phyloP scores from a whole-genome alignment of 2,797 vertebrate species.

The Melanotaenia boesemani region DNA sequence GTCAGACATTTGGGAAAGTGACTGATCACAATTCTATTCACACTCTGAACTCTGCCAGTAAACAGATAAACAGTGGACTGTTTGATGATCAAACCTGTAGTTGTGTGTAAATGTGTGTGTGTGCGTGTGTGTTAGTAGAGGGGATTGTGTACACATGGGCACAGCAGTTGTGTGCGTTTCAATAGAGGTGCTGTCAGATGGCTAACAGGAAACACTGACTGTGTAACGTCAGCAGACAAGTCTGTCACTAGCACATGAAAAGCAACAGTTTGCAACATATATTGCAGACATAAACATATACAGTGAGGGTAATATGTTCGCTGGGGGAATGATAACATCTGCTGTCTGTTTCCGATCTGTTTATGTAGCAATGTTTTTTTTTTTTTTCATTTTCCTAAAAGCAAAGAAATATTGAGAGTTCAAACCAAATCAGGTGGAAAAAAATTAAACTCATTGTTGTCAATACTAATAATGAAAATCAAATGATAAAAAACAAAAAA shows the following conservation, averaged over 20 bases:
- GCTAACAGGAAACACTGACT: conserved; percentile 69
- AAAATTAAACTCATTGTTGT: background rate
- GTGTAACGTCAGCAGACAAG: conserved; percentile 64
- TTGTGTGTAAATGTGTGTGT: conserved; percentile 44
- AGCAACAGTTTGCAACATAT: conserved; percentile 26
- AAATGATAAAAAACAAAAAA: background rate
- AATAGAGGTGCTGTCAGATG: conserved; percentile 84
- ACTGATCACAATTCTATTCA: conserved; percentile 42
- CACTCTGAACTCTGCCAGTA: conserved; percentile 58
- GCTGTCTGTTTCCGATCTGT: conserved; percentile 16
- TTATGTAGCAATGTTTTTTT: conserved; percentile 21
- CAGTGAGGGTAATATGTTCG: conserved; percentile 14
- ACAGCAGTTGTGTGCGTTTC: conserved; percentile 63
- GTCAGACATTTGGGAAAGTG: conserved; percentile 41
- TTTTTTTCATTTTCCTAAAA: background rate
- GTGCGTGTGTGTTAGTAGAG: conserved; percentile 31
- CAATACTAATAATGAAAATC: background rate
- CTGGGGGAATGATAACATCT: conserved; percentile 44
- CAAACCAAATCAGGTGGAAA: background rate
- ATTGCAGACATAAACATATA: conserved; percentile 23
- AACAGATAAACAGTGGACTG: conserved; percentile 65
- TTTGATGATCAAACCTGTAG: conserved; percentile 63
- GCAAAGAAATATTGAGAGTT: background rate
- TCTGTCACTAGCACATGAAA: conserved; percentile 58
- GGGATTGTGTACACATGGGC: conserved; percentile 75